These are phyloP conservation scores for Tragopan temminckii DNA, from an alignment of 2,797 vertebrate species.

Conservation along the genomic window DNA sequence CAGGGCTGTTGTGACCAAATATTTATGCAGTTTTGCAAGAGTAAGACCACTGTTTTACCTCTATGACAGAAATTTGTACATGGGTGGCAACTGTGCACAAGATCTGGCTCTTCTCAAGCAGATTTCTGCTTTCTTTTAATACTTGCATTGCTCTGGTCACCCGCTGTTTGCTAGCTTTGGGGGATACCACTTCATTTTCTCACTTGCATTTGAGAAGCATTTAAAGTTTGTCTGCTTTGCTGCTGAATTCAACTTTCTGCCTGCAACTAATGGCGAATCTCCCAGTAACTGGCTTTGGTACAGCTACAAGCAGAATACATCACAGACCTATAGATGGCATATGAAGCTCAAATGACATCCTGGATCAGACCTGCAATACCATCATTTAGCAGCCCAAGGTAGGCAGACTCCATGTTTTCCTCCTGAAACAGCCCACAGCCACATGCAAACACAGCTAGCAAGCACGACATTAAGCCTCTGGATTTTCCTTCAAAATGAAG, in stretches of 20 bases:
- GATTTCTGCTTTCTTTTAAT: not conserved
- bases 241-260: not conserved
- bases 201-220: fast-evolving
- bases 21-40: no score
- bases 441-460: fast-evolving
- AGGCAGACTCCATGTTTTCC: not conserved
- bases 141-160: not conserved
- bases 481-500: slow-evolving; percentile 18
- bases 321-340: not conserved
- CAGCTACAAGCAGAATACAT: not conserved
- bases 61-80: not conserved
- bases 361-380: not conserved
- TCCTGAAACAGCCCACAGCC: not conserved
- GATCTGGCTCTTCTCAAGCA: not conserved
- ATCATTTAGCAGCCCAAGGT: not conserved
- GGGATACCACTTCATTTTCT: fast-evolving
- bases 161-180: fast-evolving
- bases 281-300: fast-evolving
- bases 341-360: not conserved
- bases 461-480: not conserved
- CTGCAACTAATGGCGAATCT: fast-evolving
- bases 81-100: not conserved
- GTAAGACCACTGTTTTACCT: no score
- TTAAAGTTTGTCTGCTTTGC: fast-evolving
- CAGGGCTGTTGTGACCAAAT: no score